Base-by-base conservation (phyloP, 2,888 invertebrate species). In the Globia sparganii region DNA sequence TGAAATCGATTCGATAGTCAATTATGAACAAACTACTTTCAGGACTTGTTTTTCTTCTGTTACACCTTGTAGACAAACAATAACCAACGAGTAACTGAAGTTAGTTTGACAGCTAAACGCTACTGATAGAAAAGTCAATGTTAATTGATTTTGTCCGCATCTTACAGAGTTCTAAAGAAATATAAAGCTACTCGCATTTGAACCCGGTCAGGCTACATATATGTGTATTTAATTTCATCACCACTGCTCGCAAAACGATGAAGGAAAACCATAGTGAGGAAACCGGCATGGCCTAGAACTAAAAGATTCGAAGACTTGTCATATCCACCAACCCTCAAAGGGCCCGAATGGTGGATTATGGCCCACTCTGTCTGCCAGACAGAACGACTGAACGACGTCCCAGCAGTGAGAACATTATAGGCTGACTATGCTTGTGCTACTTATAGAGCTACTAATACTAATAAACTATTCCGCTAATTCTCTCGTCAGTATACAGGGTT, bases 1-100 rank as follows among this genome's bases (percentile, higher is more conserved):
- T n/a, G n/a, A n/a, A n/a, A n/a, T n/a, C n/a, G n/a, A n/a, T n/a
- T n/a, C n/a, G n/a, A n/a, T n/a, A n/a, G n/a, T n/a, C n/a, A n/a
- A n/a, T n/a, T n/a, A n/a, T n/a, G n/a, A n/a, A n/a, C n/a, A n/a
- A n/a, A n/a, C n/a, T n/a, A n/a, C n/a, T n/a, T n/a, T n/a, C n/a
- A n/a, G n/a, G n/a, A n/a, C n/a, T n/a, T n/a, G n/a, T n/a, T n/a
- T n/a, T n/a, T n/a, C n/a, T n/a, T n/a, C n/a, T n/a, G n/a, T n/a
- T n/a, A n/a, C n/a, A n/a, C n/a, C n/a, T n/a, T n/a, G n/a, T n/a
- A 65, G 21, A 43, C 53, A 78, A 78, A 78, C 58, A 72, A 71
- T 72, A 53, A 6, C 21, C 1, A 18, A 25, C 1, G 21, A 67
- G 21, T 11, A 78, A 46, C 31, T 40, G 8, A 49, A 66, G 40